These are phyloP conservation scores for Menura novaehollandiae DNA, from an alignment of 2,113 vertebrate species.

Conservation along the genomic window DNA sequence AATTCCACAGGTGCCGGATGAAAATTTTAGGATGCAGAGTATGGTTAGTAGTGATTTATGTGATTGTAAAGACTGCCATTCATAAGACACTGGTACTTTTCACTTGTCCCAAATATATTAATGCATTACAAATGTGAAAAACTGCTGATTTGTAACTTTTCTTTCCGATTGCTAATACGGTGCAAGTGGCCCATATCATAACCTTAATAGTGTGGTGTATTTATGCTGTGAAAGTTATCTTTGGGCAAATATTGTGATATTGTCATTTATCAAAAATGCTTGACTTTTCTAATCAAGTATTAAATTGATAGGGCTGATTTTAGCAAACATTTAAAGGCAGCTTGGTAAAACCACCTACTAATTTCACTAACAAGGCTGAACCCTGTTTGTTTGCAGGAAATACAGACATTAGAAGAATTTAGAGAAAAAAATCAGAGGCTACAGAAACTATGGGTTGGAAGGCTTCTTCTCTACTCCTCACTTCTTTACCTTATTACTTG, in stretches of 20 bases:
- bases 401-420: slow-evolving; percentile 89
- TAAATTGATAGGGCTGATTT: background rate
- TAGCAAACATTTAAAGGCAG: background rate
- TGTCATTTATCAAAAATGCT: background rate
- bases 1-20: background rate
- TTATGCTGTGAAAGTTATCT: background rate
- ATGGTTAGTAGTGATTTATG: background rate
- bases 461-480: slow-evolving; percentile 89
- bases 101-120: background rate
- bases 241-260: background rate
- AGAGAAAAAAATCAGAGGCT: slow-evolving; percentile 93
- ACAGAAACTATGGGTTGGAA: slow-evolving; percentile 91
- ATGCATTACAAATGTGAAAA: background rate
- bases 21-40: background rate
- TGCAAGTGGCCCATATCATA: background rate
- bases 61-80: background rate
- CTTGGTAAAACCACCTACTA: background rate
- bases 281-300: background rate
- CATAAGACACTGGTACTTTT: background rate
- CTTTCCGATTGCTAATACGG: background rate
- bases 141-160: background rate
- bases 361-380: background rate
- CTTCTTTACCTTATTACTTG: slow-evolving; percentile 85
- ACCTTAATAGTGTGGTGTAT: background rate
- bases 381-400: slow-evolving; percentile 79